These are phyloP conservation scores for Lacerta viridis DNA, from an alignment of 2,797 vertebrate genomes.

Conservation along the genomic window DNA sequence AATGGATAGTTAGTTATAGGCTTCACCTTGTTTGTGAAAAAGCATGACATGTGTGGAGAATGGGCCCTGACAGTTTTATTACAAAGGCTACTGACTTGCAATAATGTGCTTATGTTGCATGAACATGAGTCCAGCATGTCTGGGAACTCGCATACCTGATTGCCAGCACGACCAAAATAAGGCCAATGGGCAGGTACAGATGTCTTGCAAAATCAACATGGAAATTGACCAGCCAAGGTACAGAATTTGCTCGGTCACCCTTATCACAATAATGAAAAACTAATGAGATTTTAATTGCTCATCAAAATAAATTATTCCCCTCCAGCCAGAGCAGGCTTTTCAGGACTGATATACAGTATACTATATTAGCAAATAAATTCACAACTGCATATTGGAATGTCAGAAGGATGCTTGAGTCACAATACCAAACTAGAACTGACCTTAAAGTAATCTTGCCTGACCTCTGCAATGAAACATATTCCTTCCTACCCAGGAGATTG, in stretches of 20 bases:
- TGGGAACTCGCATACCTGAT: background rate
- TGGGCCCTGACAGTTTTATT: background rate
- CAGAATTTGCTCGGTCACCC: background rate
- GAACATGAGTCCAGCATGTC: background rate
- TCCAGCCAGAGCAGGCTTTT: background rate
- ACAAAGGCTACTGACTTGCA: background rate
- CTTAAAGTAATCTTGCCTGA: background rate
- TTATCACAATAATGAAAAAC: background rate
- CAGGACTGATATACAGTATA: background rate
- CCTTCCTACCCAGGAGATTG: background rate
- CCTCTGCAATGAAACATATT: background rate
- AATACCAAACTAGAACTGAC: background rate
- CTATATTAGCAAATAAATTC: background rate
- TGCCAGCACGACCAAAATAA: constrained; percentile 22
- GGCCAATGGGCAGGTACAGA: background rate
- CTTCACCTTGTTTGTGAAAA: background rate
- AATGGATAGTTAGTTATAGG: background rate
- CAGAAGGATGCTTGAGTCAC: background rate
- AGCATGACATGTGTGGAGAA: constrained; percentile 4
- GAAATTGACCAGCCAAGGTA: constrained; percentile 5
- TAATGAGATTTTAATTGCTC: background rate
- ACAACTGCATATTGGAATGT: background rate
- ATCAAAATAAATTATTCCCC: constrained; percentile 21
- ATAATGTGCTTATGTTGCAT: constrained; percentile 10
- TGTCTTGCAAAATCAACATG: constrained; percentile 2